A percentile compares a stretch with the other conserved stretches of the same genome.
Conservation (phyloP, 1,140 invertebrate species). For the Megalopta genalis region DNA sequence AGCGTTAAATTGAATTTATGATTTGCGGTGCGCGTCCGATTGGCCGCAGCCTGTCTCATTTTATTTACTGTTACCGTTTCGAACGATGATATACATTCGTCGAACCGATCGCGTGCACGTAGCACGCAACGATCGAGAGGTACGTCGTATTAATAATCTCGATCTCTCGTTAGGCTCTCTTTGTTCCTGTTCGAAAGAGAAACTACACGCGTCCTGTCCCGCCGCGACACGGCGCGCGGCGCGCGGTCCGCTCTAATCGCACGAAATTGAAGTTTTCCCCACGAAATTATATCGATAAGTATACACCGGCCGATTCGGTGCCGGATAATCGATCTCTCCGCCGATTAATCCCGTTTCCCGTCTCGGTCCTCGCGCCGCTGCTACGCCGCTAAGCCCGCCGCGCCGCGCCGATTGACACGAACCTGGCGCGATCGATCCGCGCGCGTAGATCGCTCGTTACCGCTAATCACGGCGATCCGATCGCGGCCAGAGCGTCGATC, state of each 20-base stretch:
- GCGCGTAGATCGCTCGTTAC: slow-evolving; percentile 24
- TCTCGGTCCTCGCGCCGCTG: not conserved
- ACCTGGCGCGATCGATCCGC: not conserved
- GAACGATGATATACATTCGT: too few species aligned
- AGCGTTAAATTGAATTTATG: too few species aligned
- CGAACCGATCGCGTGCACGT: too few species aligned
- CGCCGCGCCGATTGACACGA: slow-evolving; percentile 28
- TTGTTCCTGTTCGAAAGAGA: not conserved
- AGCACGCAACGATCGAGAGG: too few species aligned
- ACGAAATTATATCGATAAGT: slow-evolving; percentile 14
- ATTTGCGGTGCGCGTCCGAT: too few species aligned
- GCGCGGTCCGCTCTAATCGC: slow-evolving; percentile 5
- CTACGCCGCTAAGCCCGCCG: too few species aligned
- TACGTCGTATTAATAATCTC: too few species aligned
- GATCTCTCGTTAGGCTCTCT: not conserved
- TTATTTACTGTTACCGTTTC: too few species aligned
- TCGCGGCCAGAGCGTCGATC: not conserved
- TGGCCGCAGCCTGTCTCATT: too few species aligned
- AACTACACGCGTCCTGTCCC: not conserved
- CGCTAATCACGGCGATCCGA: slow-evolving; percentile 8
- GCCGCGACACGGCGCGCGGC: not conserved
- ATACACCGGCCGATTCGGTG: slow-evolving; percentile 19
- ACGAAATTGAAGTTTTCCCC: slow-evolving; percentile 23
- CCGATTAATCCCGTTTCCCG: slow-evolving; percentile 7
- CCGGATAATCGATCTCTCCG: slow-evolving; percentile 36